Evolutionary conservation across 2,888 invertebrate species (phyloP).

Genomic region (Caenorhabditis drosophilae): DNA sequence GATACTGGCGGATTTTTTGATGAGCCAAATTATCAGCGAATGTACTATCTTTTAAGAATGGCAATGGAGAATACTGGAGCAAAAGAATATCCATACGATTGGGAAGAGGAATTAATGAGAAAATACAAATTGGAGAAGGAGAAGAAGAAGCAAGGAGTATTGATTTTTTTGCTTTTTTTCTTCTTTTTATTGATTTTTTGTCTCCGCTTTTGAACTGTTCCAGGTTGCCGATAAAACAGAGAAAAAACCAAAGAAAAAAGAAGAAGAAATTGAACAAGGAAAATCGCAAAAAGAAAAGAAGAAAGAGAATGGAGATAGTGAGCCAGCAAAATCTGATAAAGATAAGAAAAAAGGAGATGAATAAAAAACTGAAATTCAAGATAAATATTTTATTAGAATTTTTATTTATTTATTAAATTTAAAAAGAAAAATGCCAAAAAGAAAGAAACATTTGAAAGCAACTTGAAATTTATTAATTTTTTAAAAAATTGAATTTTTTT

Average conservation of each 20-base stretch:
- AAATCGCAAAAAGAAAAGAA: slow-evolving; percentile 16
- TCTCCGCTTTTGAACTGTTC: too few species aligned
- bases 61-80: slow-evolving; percentile 48
- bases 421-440: slow-evolving; percentile 1
- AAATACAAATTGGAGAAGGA: slow-evolving; percentile 21
- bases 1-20: slow-evolving; percentile 58
- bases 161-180: too few species aligned
- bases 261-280: slow-evolving; percentile 21
- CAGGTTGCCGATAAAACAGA: slow-evolving; percentile 12
- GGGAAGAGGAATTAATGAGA: slow-evolving; percentile 19
- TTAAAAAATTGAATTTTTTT: too few species aligned
- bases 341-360: neutral
- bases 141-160: slow-evolving; percentile 21
- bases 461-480: slow-evolving; percentile 3
- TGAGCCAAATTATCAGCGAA: slow-evolving; percentile 55
- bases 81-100: slow-evolving; percentile 32
- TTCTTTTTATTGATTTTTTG: too few species aligned
- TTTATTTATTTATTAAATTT: neutral
- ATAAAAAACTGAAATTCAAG: slow-evolving; percentile 2
- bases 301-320: slow-evolving; percentile 16
- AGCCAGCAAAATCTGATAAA: slow-evolving; percentile 15
- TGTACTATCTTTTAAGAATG: slow-evolving; percentile 49
- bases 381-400: slow-evolving; percentile 12
- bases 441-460: too few species aligned
- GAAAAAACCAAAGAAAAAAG: slow-evolving; percentile 19